Percentiles rank a stretch among this genome's conserved stretches.
Conservation (phyloP, 2,113 vertebrate species). For the Neotoma lepida region DNA sequence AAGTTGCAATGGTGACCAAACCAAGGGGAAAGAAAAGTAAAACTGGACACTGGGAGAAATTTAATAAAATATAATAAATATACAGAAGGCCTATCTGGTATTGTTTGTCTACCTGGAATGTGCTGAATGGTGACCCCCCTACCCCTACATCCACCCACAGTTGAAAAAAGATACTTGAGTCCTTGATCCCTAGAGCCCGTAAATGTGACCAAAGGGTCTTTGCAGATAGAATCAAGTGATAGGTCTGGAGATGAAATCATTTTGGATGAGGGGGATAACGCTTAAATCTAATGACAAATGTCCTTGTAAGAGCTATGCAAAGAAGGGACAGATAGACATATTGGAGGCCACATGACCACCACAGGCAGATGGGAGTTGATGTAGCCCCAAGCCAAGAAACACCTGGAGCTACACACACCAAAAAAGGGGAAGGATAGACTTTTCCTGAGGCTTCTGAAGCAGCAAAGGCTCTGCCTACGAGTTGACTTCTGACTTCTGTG, state of each 20-base stretch:
- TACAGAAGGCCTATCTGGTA: background rate
- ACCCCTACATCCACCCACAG: too few species aligned
- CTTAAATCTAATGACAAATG: background rate
- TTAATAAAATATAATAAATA: conserved; percentile 61
- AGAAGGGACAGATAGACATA: background rate
- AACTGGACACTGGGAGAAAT: conserved; percentile 20
- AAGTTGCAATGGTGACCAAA: conserved; percentile 63
- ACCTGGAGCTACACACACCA: background rate
- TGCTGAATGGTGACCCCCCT: too few species aligned
- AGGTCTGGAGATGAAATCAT: background rate
- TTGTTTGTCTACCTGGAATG: background rate
- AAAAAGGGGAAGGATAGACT: background rate
- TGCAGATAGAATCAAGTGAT: background rate
- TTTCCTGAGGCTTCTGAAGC: background rate
- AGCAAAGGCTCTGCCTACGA: rapidly evolving
- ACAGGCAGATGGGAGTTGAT: background rate
- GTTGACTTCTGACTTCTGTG: background rate
- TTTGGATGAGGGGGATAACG: background rate
- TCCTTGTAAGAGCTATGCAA: background rate
- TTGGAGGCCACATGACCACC: rapidly evolving
- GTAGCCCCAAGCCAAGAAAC: background rate
- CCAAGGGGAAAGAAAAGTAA: conserved; percentile 62
- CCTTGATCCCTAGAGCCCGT: background rate
- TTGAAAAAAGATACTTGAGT: background rate
- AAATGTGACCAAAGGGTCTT: background rate